A percentile compares a stretch with the other conserved stretches of the same genome.
Conservation (phyloP, 2,797 vertebrate genomes). For the Cryptoblepharus egeriae region DNA sequence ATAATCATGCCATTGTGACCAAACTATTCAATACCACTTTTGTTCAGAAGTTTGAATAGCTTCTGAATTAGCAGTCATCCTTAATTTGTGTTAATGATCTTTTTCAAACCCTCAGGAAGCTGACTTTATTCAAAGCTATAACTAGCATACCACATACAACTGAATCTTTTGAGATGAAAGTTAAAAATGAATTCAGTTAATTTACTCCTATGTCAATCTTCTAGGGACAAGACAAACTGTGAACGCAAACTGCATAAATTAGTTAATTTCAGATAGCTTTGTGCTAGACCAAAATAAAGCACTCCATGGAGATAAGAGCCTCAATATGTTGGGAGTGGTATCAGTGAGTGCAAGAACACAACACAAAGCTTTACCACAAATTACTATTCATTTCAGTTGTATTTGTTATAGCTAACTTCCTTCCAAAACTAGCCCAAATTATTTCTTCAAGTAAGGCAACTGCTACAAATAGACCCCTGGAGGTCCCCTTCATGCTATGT, state of each 20-base stretch:
- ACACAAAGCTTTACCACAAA: background rate
- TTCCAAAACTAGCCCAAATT: background rate
- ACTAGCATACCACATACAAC: background rate
- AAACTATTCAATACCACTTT: background rate
- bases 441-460: background rate
- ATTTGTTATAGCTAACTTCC: background rate
- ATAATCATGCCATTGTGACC: background rate
- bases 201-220: too few relatives aligned
- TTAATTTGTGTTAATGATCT: background rate
- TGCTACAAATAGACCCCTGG: background rate
- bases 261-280: background rate
- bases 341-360: background rate
- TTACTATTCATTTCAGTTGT: background rate
- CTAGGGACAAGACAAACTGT: background rate
- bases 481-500: background rate
- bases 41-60: background rate
- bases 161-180: background rate
- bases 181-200: background rate
- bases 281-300: background rate
- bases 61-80: background rate
- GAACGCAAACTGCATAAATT: background rate
- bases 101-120: background rate
- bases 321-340: background rate
- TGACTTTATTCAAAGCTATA: slow-evolving; percentile 12
- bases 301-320: background rate